Base-by-base conservation (phyloP, 2,888 invertebrate genomes). In the Amphipoea oculea region DNA sequence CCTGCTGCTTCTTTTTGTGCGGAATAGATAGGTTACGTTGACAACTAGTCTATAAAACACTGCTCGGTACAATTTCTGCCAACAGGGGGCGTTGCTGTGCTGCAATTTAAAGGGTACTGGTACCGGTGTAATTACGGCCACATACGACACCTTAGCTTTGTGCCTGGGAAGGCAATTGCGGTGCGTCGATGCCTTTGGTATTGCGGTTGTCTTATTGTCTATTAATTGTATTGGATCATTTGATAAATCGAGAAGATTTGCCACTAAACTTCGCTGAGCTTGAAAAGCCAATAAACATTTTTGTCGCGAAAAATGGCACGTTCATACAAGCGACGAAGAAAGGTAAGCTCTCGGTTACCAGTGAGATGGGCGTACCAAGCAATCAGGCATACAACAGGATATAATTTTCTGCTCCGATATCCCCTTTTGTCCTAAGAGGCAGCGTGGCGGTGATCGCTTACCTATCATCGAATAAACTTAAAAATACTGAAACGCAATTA, bases 1-100 rank as follows among this genome's bases (percentile, higher is more conserved):
- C 67, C 70, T 80, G 60, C 69, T 60, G 57, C 69, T 65, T 57
- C 11, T 51, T 67, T 62, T 57, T 84, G 48, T 60, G 14, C 17
- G 11, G 14, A 66, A 57, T 48, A 60, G 14, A 60, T 40, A 60
- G 42, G 45, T 51, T 45, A 66, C 11, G 48, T 23, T 48, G 48
- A 70, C 48, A 66, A 66, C 36, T n/a, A 29, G 40, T 9, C 54
- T 68, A 68, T 65, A 29, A 29, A 57, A 72, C 42, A 66, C 23
- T 42, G 57, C 17, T n/a, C 0, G 48, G 48, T n/a, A 17, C 51
- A 45, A 45, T 36, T 45, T 17, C 4, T 48, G 36, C 7, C 23
- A 23, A 51, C 48, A 36, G 51, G 69, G 23, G 23, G 36, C 4
- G 12, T 23, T 69, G 12, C 4, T 69, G 29, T 29, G n/a, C 9